These are phyloP conservation scores for Solenodon paradoxus DNA, from an alignment of 2,113 vertebrate genomes.

Conservation along the genomic window DNA sequence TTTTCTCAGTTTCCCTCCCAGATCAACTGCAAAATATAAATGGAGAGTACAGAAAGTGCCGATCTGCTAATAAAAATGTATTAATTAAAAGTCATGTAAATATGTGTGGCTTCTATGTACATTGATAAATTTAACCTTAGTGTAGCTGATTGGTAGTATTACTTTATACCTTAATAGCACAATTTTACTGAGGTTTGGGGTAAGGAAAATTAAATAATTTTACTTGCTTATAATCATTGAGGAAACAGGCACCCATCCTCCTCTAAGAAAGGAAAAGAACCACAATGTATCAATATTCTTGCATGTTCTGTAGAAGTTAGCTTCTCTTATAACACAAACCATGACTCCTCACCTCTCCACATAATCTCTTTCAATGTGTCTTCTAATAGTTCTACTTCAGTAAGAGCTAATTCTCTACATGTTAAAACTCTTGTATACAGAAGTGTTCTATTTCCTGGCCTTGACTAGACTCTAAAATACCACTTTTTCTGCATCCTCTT, in stretches of 20 bases:
- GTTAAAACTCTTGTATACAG: background rate
- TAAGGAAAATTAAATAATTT: background rate
- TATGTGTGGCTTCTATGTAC: background rate
- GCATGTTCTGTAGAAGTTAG: background rate
- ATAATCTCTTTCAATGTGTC: background rate
- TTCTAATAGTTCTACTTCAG: background rate
- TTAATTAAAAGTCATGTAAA: background rate
- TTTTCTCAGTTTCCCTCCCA: background rate
- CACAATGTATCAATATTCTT: background rate
- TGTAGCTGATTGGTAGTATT: background rate
- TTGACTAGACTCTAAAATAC: background rate
- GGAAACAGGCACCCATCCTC: background rate
- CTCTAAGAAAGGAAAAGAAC: background rate
- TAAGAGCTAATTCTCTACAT: background rate
- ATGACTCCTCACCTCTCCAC: background rate
- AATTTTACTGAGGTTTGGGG: background rate
- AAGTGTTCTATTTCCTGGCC: background rate
- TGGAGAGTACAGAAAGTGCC: background rate
- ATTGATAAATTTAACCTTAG: background rate
- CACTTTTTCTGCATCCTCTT: background rate
- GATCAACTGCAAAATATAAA: background rate
- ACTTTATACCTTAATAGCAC: background rate
- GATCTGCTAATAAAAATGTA: background rate
- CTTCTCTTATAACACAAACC: background rate
- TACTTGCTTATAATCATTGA: background rate